These are phyloP conservation scores for Leptopilina boulardi DNA, from an alignment of 1,140 invertebrate genomes.

Conservation along the genomic window DNA sequence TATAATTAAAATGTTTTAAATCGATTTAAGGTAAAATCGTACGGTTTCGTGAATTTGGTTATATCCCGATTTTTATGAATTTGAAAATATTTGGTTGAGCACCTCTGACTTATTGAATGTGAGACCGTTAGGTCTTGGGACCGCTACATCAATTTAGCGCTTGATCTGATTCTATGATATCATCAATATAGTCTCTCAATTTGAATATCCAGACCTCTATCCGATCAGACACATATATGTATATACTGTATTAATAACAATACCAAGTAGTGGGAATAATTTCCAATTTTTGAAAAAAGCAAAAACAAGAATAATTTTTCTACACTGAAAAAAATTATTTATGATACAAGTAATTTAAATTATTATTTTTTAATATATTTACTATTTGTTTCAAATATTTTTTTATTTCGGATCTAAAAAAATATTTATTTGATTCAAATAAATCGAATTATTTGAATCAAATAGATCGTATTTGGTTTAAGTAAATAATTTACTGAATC, in stretches of 20 bases:
- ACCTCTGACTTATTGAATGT: slow-evolving; percentile 18
- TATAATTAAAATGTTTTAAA: no score
- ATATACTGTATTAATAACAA: not conserved
- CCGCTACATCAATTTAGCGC: slow-evolving; percentile 25
- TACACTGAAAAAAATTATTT: no score
- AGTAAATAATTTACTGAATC: no score
- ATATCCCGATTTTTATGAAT: not conserved
- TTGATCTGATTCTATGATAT: slow-evolving; percentile 26
- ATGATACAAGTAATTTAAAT: no score
- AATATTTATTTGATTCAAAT: no score
- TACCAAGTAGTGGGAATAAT: not conserved
- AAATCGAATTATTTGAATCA: no score
- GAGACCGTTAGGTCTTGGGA: slow-evolving; percentile 31
- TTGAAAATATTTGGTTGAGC: not conserved
- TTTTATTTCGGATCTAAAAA: no score
- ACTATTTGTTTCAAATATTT: no score
- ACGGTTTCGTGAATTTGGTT: not conserved
- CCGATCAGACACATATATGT: not conserved
- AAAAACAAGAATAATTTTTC: no score
- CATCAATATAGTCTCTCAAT: not conserved
- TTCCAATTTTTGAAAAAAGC: not conserved
- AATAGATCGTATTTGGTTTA: no score
- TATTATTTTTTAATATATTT: no score
- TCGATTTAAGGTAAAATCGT: no score
- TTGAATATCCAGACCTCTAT: not conserved